Evolutionary conservation across 2,888 invertebrate species (phyloP), one percentile per base, ranked within the genome.

Genomic region (Nematopogon swammerdamellus): DNA sequence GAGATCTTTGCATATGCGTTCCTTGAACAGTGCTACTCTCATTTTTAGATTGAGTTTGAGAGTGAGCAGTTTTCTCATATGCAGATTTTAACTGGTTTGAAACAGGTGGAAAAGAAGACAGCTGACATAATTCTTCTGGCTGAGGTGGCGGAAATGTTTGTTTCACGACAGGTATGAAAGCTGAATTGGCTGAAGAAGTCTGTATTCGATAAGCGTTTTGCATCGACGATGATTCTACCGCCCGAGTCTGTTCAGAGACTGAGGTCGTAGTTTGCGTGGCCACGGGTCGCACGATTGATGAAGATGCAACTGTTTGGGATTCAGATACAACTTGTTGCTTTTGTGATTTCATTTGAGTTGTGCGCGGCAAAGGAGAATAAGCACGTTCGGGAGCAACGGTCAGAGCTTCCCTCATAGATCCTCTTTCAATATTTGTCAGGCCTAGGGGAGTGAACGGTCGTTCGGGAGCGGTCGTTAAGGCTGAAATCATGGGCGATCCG

Each of bases 391-490:
- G 82, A 19, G 87, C 87, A 52, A 85, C 83, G 19, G 84, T 81
- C 45, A 88, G 64, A 17, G 87, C 87, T 52, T 83, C 82, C 52
- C 66, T 67, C 54, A 84, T 68, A 46, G 76, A 81, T 2, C 82
- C 73, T 57, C 81, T 74, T 59, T 79, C 76, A 54, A 80, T 72
- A 50, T 68, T 67, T 19, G 50, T 51, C 50, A 72, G 65, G 19
- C 80, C 80, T 19, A 84, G 72, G 1, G 86, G 85, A 11, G 84
- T 85, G 53, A 82, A 85, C 4, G 84, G 80, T 52, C 82, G 74
- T 44, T 86, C 83, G 0, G 89, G 85, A 4, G 86, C 87, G 18
- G 86, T 87, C 17, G 84, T 86, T 48, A 89, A 67, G 14, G 89
- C 89, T 49, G 82, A 82, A 10, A 87, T 79, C 60, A 89, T 81